Conservation (phyloP, 92 coral and sea anemone genomes). For the Epizoanthus stellaris region DNA sequence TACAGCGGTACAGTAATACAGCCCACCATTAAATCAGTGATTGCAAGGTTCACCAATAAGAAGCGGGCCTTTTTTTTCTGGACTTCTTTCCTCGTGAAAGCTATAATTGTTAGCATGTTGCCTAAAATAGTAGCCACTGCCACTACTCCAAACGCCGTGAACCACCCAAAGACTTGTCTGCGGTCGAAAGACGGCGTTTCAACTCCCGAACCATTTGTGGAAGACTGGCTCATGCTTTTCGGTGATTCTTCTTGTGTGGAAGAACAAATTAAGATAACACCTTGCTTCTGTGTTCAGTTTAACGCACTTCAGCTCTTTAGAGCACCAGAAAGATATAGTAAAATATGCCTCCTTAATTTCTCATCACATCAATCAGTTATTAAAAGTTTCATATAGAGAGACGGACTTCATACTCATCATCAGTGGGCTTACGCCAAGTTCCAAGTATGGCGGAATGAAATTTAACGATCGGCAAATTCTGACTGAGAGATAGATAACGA, state of each 20-base stretch:
- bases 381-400: too few species aligned
- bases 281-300: neutral
- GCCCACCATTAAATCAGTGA: conserved; percentile 29
- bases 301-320: too few species aligned
- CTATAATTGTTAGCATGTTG: conserved; percentile 14
- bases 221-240: conserved; percentile 18
- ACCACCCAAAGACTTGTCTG: conserved; percentile 21
- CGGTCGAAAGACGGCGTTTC: neutral
- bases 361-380: too few species aligned
- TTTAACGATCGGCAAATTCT: too few species aligned
- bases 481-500: too few species aligned
- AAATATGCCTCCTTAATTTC: too few species aligned
- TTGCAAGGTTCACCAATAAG: conserved; percentile 22
- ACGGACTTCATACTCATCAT: too few species aligned
- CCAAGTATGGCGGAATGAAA: too few species aligned
- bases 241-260: neutral
- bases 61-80: conserved; percentile 26
- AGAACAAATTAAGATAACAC: neutral
- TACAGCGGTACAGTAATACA: conserved; percentile 17
- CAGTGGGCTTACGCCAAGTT: too few species aligned
- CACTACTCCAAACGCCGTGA: conserved; percentile 19
- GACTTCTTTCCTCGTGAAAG: conserved; percentile 28
- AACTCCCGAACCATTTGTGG: conserved; percentile 3
- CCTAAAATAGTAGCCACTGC: conserved; percentile 11
- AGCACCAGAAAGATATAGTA: too few species aligned